phyloP scores from a whole-genome alignment of 2,888 invertebrate genomes.

The Stramonita haemastoma region DNA sequence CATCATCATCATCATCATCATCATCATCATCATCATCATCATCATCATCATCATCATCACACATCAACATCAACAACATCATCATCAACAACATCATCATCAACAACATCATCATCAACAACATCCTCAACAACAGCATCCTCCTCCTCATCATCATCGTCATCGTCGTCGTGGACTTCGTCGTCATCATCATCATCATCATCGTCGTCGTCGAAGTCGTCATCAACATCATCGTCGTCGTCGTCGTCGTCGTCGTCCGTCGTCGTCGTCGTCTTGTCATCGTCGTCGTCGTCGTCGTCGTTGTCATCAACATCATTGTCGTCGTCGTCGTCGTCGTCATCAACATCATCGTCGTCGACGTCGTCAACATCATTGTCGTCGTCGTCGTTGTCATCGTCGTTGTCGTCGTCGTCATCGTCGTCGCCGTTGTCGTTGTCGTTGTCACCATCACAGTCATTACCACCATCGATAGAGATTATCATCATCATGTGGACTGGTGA shows the following conservation, averaged over 20 bases:
- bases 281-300: neutral
- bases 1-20: neutral
- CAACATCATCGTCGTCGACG: neutral
- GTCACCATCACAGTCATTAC: no score
- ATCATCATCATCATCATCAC: neutral
- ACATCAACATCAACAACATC: neutral
- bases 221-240: neutral
- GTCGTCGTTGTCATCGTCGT: no score
- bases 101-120: neutral
- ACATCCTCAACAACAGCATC: conserved; percentile 12
- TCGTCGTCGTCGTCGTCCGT: neutral
- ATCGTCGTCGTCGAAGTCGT: neutral
- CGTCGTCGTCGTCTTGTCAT: neutral
- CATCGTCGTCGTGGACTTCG: neutral
- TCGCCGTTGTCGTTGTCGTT: no score
- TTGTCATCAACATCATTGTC: neutral
- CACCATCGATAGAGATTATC: no score
- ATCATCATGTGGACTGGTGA: no score
- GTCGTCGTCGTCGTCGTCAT: neutral
- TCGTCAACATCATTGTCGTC: no score
- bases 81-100: neutral
- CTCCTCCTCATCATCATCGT: neutral
- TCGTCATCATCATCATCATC: conserved; percentile 8
- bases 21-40: neutral
- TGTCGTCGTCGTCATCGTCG: no score